These are phyloP conservation scores for Calephelis virginiensis DNA, from an alignment of 1,140 invertebrate species.

Conservation along the genomic window DNA sequence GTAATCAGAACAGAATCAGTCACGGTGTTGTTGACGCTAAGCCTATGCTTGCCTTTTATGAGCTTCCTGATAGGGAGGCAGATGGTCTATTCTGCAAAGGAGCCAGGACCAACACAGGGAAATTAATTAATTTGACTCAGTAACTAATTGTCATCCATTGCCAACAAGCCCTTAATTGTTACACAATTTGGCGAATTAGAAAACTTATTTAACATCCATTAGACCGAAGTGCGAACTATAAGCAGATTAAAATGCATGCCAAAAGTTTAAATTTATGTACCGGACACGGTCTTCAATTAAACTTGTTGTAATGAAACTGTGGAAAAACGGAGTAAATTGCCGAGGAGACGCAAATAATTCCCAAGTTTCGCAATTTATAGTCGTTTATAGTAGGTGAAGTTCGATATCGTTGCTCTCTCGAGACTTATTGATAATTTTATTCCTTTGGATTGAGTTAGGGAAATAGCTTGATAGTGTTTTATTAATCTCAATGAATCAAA, in stretches of 20 bases:
- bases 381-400: conserved; percentile 55
- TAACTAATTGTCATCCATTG: neutral
- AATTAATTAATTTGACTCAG: neutral
- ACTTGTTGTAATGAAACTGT: conserved; percentile 70
- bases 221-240: conserved; percentile 52
- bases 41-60: too few relatives aligned
- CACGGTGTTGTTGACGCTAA: too few relatives aligned
- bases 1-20: too few relatives aligned
- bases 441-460: conserved; percentile 2
- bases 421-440: conserved; percentile 16
- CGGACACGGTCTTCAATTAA: conserved; percentile 72
- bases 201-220: conserved; percentile 64
- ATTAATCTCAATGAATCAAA: neutral
- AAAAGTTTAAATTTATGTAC: conserved; percentile 72
- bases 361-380: conserved; percentile 67
- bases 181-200: conserved; percentile 45
- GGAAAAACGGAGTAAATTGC: conserved; percentile 66
- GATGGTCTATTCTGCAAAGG: too few relatives aligned
- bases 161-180: conserved; percentile 25
- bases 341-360: conserved; percentile 60
- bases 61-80: too few relatives aligned
- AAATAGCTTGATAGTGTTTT: conserved; percentile 2
- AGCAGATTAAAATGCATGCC: conserved; percentile 72
- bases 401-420: conserved; percentile 51
- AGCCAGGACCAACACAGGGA: too few relatives aligned